phyloP scores from a whole-genome alignment of 1,140 invertebrate genomes.

The Drosophila persimilis region DNA sequence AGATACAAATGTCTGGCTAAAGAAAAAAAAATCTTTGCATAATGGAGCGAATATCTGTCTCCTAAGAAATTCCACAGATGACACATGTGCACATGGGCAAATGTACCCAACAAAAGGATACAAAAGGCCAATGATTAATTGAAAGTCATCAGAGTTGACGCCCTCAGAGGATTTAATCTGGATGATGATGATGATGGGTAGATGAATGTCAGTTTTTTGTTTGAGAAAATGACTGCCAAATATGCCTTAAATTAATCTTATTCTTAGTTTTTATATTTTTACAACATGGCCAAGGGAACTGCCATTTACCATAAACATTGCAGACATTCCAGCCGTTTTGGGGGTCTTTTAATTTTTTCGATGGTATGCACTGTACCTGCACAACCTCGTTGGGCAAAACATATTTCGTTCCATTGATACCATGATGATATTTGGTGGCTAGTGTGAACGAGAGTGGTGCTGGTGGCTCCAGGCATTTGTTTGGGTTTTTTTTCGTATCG shows the following conservation, averaged over 20 bases:
- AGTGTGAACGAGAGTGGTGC: background rate
- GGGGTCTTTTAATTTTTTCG: background rate
- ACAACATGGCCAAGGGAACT: background rate
- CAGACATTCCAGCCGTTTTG: constrained; percentile 24
- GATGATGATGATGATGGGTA: constrained; percentile 8
- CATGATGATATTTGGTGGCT: background rate
- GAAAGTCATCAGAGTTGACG: constrained; percentile 24
- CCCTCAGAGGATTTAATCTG: constrained; percentile 2
- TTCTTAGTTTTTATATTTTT: too few species aligned
- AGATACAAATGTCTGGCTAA: constrained; percentile 27
- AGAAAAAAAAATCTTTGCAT: constrained; percentile 21
- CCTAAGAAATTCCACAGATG: constrained; percentile 35
- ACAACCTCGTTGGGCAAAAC: constrained; percentile 10
- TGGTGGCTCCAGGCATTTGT: background rate
- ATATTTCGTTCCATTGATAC: background rate
- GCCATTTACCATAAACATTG: constrained; percentile 3
- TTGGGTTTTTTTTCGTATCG: background rate
- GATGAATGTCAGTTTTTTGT: constrained; percentile 1
- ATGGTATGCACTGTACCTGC: background rate
- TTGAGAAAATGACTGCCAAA: too few species aligned
- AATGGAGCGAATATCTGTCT: constrained; percentile 32
- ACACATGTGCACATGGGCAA: constrained; percentile 41
- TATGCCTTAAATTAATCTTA: too few species aligned
- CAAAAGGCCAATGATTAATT: constrained; percentile 52
- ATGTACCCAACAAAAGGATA: constrained; percentile 40